Evolutionary conservation across 2,113 vertebrate species (phyloP), one percentile per base, ranked within the genome.

Genomic region (Microcebus tavaratra): DNA sequence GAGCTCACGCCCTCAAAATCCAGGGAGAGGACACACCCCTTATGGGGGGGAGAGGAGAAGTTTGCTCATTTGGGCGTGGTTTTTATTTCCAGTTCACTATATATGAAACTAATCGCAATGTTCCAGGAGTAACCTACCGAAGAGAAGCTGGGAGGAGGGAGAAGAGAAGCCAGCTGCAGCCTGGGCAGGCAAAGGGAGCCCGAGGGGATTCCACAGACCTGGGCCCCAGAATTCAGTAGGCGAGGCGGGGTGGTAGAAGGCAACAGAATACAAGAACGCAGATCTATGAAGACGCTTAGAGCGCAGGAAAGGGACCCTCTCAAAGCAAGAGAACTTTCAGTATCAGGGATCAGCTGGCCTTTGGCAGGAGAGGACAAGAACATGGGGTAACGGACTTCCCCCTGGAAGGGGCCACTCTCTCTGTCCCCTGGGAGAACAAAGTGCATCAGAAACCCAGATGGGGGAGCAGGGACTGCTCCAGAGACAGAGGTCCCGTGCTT

Each of bases 241-340:
- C 14, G 3, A 8, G 63, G 29, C 13, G 5, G 2, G 7, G 3
- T 15, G 27, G 8, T 21, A 11, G n/a, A 27, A 9, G 12, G 45
- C 34, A 6, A 27, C 31, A 5, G 8, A 9, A 18, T 13, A 13
- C 0, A 4, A 42, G 72, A 13, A 4, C 1, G 1, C 2, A 0
- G 50, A 15, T 23, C 68, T 10, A 4, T 0, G 25, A n/a, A 31
- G 57, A 72, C 0, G 0, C 5, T 29, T 0, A 6, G 55, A 25
- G 61, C 31, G 31, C 17, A 17, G 67, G 57, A 45, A 42, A 34
- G 1, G 3, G 61, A 42, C 61, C 27, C 57, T 53, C 42, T 50
- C 63, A 10, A 31, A 94, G 76, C 39, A 48, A 42, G 61, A 73
- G 15, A 50, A 17, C 45, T 67, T n/a, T 63, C 29, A n/a, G 25